Conservation (phyloP, 2,113 vertebrate species). For the Mastomys natalensis region DNA sequence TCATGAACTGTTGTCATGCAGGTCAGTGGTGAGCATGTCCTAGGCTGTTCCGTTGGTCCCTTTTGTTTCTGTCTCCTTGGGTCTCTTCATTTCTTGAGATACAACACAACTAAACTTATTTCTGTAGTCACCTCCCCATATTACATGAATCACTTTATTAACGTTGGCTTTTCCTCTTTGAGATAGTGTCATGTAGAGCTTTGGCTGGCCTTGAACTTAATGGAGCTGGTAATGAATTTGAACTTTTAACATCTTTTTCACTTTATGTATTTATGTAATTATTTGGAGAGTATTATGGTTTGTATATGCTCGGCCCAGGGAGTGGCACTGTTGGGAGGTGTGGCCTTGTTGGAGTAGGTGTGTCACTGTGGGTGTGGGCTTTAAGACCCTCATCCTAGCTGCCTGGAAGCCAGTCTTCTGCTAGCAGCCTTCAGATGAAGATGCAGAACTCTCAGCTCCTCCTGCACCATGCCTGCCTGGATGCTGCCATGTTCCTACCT, state of each 20-base stretch:
- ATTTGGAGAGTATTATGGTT: neutral
- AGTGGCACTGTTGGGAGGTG: too few species aligned
- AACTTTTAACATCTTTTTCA: neutral
- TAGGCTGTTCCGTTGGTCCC: neutral
- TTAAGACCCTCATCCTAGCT: too few species aligned
- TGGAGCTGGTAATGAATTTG: neutral
- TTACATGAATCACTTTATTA: neutral
- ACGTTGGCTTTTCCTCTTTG: neutral
- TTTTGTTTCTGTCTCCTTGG: neutral
- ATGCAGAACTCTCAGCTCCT: too few species aligned
- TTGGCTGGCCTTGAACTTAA: neutral
- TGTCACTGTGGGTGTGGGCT: too few species aligned
- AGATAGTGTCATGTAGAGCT: neutral
- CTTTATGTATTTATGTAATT: neutral
- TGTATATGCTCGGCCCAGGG: too few species aligned
- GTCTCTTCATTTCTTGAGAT: neutral
- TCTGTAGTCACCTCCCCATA: neutral
- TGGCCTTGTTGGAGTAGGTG: too few species aligned
- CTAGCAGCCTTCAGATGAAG: too few species aligned
- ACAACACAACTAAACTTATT: neutral
- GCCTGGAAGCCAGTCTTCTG: too few species aligned
- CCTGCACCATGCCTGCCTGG: too few species aligned
- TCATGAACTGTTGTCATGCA: accelerated
- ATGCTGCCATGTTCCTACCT: too few species aligned
- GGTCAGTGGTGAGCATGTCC: neutral